Evolutionary conservation across 2,797 vertebrate species (phyloP).

Genomic region (Holocentrus rufus): DNA sequence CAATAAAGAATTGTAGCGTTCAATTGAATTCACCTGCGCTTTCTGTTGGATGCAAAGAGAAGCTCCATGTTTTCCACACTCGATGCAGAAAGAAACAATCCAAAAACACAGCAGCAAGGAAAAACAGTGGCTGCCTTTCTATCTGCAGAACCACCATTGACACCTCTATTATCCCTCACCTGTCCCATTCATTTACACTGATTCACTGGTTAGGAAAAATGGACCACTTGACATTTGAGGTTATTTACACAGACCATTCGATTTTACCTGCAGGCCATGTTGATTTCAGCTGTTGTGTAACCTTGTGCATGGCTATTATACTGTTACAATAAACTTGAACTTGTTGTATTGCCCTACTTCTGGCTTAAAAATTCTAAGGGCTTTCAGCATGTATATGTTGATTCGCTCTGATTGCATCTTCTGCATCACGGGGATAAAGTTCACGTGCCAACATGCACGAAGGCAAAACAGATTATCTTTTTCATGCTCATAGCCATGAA

Average conservation of each 20-base stretch:
- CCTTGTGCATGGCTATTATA: slow-evolving; percentile 33
- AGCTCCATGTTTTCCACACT: background rate
- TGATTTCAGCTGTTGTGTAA: slow-evolving; percentile 46
- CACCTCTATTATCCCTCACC: slow-evolving; percentile 23
- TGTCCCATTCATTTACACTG: background rate
- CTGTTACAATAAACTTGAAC: too few relatives aligned
- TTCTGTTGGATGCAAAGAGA: background rate
- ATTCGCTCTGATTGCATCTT: slow-evolving; percentile 38
- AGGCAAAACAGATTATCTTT: background rate
- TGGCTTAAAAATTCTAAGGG: slow-evolving; percentile 51
- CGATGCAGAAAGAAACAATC: background rate
- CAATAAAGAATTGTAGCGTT: background rate
- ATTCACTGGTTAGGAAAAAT: slow-evolving; percentile 34
- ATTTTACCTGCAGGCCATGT: slow-evolving; percentile 58
- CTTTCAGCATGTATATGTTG: slow-evolving; percentile 51
- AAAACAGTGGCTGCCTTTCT: background rate
- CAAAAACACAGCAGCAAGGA: background rate
- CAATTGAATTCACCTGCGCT: background rate
- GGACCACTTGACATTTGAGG: slow-evolving; percentile 28
- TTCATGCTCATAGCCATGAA: background rate
- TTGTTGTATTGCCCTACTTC: too few relatives aligned
- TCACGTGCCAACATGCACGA: slow-evolving; percentile 2
- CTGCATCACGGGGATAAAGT: slow-evolving; percentile 7
- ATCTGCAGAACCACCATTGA: slow-evolving; percentile 31
- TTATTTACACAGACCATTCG: slow-evolving; percentile 58